Conservation (phyloP, 64 coral and sea anemone genomes). For the Anthopleura sola region DNA sequence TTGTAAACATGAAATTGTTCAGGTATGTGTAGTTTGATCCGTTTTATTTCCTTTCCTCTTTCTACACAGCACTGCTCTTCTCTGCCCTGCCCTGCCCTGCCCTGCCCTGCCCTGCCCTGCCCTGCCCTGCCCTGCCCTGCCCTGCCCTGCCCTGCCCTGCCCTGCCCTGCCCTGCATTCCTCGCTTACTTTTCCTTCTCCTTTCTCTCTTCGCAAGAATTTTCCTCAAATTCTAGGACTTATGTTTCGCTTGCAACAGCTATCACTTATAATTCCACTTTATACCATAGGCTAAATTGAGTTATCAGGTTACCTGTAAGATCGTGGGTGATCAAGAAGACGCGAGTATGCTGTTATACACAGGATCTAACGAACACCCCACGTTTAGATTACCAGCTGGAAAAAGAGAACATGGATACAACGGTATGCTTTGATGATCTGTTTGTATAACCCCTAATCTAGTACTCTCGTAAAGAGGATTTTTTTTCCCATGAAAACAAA, state of each 20-base stretch:
- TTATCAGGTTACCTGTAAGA: conserved; percentile 7
- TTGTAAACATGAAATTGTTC: not conserved
- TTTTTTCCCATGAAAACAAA: no score
- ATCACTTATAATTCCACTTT: not conserved
- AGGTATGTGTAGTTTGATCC: not conserved
- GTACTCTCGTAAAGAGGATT: no score
- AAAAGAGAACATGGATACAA: not conserved
- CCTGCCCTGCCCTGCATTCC: no score
- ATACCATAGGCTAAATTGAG: not conserved
- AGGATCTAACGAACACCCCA: not conserved
- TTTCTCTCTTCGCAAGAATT: no score
- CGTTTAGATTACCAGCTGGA: conserved; percentile 14
- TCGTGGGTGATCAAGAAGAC: not conserved
- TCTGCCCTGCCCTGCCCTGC: not conserved
- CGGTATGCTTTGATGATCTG: not conserved
- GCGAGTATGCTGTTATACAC: not conserved
- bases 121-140: no score
- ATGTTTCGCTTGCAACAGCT: not conserved
- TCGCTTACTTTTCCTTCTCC: no score
- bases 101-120: no score
- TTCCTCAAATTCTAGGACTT: not conserved
- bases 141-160: no score
- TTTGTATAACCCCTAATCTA: no score
- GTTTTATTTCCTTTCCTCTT: not conserved
- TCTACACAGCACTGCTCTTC: no score